A percentile compares a stretch with the other conserved stretches of the same genome.
Conservation (phyloP, 2,888 invertebrate species). For the Pterobdella sp. region DNA sequence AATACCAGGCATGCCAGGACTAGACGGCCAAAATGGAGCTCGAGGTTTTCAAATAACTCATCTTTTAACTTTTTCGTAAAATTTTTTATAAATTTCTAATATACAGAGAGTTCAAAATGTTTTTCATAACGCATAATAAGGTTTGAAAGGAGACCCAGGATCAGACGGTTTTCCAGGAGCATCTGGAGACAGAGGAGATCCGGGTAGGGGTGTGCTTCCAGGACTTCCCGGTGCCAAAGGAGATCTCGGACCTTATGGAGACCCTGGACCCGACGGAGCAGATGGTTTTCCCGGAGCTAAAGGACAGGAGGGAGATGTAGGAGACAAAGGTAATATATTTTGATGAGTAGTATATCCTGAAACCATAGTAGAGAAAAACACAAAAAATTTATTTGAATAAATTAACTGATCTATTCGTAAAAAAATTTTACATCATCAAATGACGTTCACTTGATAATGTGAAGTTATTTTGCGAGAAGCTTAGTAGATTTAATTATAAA, state of each 20-base stretch:
- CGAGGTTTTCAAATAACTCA: neutral
- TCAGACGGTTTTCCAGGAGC: slow-evolving; percentile 56
- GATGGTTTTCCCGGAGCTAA: neutral
- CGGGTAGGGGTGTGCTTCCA: slow-evolving; percentile 53
- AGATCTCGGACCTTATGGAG: slow-evolving; percentile 37
- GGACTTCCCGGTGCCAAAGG: slow-evolving; percentile 43
- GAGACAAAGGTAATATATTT: slow-evolving; percentile 3
- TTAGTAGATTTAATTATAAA: no score
- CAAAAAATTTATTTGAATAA: no score
- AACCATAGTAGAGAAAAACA: no score
- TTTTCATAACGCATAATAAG: neutral
- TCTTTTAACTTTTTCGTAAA: neutral
- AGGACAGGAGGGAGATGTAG: neutral
- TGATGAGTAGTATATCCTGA: no score
- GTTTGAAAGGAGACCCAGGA: slow-evolving; percentile 38
- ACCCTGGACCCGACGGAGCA: neutral
- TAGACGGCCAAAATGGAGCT: neutral
- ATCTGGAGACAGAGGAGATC: slow-evolving; percentile 36
- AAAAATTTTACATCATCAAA: no score
- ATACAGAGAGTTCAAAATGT: neutral
- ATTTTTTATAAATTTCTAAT: neutral
- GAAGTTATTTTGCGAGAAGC: no score
- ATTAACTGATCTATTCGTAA: no score
- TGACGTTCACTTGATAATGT: no score
- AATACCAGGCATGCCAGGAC: neutral